Evolutionary conservation across 2,797 vertebrate species (phyloP).

Genomic region (Poliocrania exsul): DNA sequence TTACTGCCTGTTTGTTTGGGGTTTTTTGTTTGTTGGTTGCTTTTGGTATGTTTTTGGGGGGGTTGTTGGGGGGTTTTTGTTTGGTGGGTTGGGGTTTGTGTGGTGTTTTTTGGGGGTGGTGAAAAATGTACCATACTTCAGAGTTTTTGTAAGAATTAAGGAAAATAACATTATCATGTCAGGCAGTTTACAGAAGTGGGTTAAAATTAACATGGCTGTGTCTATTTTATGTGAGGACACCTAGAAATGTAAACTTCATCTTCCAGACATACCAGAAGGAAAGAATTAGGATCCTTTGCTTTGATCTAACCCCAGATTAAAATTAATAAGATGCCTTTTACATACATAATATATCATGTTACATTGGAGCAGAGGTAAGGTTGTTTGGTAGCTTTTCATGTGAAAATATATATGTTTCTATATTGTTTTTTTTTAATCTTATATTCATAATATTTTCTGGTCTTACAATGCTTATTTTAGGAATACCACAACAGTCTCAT

Average conservation of each 20-base stretch:
- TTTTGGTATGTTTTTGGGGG: too few species aligned
- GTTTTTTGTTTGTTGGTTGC: too few species aligned
- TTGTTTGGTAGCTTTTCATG: not conserved
- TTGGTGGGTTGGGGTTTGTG: too few species aligned
- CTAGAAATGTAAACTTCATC: not conserved
- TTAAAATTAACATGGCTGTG: not conserved
- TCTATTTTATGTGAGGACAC: not conserved
- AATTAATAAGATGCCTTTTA: not conserved
- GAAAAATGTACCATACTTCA: not conserved
- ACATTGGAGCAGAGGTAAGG: not conserved
- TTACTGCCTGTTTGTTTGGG: not conserved
- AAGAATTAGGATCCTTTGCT: not conserved
- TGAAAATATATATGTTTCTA: not conserved
- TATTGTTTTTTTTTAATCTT: not conserved
- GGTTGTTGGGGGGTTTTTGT: too few species aligned
- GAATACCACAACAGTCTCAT: not conserved
- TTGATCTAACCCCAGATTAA: not conserved
- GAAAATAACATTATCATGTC: not conserved
- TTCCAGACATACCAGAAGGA: not conserved
- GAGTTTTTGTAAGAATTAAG: not conserved
- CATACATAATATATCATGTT: rapidly evolving
- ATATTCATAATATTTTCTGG: not conserved
- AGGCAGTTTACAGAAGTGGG: not conserved
- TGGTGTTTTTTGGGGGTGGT: too few species aligned
- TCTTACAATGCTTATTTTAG: slow-evolving; percentile 16